Conservation (phyloP, 2,888 invertebrate genomes). For the Rhorus exstirpatorius region DNA sequence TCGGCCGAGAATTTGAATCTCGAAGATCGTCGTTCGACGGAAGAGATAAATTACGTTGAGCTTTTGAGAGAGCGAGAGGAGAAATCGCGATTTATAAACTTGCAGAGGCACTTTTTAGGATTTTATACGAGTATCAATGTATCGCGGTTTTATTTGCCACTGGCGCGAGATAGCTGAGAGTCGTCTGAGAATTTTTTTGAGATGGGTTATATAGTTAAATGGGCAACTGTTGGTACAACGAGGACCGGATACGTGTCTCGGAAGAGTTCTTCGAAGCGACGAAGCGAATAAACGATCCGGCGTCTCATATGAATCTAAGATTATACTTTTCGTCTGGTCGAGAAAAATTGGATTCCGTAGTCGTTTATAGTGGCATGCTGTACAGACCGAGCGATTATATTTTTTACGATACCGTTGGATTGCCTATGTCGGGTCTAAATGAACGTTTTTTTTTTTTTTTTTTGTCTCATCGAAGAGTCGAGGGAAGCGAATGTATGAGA, state of each 20-base stretch:
- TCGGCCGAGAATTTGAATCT: too few species aligned
- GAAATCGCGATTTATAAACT: slow-evolving; percentile 51
- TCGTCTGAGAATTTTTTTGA: slow-evolving; percentile 57
- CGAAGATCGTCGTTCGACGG: too few species aligned
- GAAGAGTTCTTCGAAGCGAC: slow-evolving; percentile 67
- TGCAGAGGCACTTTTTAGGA: slow-evolving; percentile 73
- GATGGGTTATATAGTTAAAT: too few species aligned
- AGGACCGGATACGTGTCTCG: slow-evolving; percentile 76
- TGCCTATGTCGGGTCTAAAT: slow-evolving; percentile 70
- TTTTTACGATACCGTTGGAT: slow-evolving; percentile 69
- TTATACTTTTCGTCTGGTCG: slow-evolving; percentile 63
- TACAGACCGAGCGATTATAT: slow-evolving; percentile 71
- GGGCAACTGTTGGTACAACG: slow-evolving; percentile 79
- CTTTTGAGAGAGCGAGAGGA: slow-evolving; percentile 33
- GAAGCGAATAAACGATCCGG: slow-evolving; percentile 73
- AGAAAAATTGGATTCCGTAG: slow-evolving; percentile 34
- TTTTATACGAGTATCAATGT: slow-evolving; percentile 77
- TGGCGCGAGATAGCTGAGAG: slow-evolving; percentile 18
- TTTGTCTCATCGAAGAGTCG: slow-evolving; percentile 2
- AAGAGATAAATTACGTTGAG: neutral
- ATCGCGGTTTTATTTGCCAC: neutral
- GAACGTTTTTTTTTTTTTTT: slow-evolving; percentile 40
- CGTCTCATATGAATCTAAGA: slow-evolving; percentile 76
- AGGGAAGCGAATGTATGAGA: slow-evolving; percentile 2
- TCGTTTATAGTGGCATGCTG: slow-evolving; percentile 70